Base-by-base conservation (phyloP, 2,113 vertebrate species). In the Rhinogobius similis region DNA sequence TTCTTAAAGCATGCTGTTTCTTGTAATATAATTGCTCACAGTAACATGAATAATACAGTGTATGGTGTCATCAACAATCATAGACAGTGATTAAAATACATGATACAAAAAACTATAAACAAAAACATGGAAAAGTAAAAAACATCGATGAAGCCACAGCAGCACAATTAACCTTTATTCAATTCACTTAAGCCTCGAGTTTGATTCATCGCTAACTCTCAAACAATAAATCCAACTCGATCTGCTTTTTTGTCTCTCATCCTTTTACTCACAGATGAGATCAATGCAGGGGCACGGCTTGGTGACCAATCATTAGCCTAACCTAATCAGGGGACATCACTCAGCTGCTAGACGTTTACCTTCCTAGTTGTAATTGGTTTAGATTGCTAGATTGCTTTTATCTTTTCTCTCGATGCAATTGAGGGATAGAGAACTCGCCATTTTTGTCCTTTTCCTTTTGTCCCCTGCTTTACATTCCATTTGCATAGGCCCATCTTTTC, bases 331-430 rank as follows among this genome's bases (percentile, higher is more conserved):
- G 18, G 58, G 58, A 38, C 58, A 38, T 38, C 29, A 61, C 58
- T 61, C 58, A 61, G 58, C 58, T 61, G 58, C 58, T 36, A 38
- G 58, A 61, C 58, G 58, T 61, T 61, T 61, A 61, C 58, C 58
- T 36, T 61, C 58, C 58, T 61, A 61, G 58, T 61, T 61, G 58
- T 61, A 61, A 61, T 61, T 38, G 58, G 58, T 61, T 61, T 61
- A 61, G 58, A 61, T 61, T 36, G 18, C 58, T 13, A 36, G 58
- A 61, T 61, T 61, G 58, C 29, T 61, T 61, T 58, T 16, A 58
- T 58, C 55, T 58, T 29, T 29, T 12, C 55, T 29, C 55, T 58
- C 58, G 5, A 18, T 21, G 29, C 58, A 36, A 61, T 61, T 20
- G 27, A 11, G 18, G 27, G 18, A 36, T n/a, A 36, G 8, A 61